phyloP scores from a whole-genome alignment of 2,888 invertebrate genomes.

The Pycnomerus fuliginosus region DNA sequence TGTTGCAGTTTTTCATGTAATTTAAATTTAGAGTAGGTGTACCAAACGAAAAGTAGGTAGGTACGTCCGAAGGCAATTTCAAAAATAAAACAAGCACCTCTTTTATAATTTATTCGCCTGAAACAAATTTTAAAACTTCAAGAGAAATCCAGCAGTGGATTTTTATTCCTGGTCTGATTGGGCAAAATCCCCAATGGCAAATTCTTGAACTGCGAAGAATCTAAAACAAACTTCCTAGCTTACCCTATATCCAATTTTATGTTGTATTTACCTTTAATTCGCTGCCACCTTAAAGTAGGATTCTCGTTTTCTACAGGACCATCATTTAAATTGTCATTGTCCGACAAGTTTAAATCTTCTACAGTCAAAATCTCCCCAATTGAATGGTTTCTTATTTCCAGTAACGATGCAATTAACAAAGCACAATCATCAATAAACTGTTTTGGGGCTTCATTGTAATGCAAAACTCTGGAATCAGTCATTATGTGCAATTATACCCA shows the following conservation, averaged over 20 bases:
- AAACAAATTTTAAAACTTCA: no score
- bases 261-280: conserved; percentile 27
- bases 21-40: no score
- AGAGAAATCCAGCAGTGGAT: conserved; percentile 9
- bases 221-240: conserved; percentile 27
- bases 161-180: conserved; percentile 25
- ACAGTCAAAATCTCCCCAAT: conserved; percentile 20
- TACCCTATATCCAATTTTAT: background rate
- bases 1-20: no score
- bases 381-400: background rate
- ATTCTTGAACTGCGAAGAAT: conserved; percentile 32
- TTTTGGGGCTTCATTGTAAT: conserved; percentile 15
- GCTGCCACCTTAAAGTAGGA: no score
- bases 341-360: conserved; percentile 20
- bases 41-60: no score
- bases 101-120: no score
- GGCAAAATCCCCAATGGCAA: conserved; percentile 39
- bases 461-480: conserved; percentile 11
- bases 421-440: conserved; percentile 10
- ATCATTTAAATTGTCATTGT: conserved; percentile 1
- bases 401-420: conserved; percentile 1
- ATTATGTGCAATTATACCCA: no score
- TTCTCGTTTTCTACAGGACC: no score
- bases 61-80: no score
- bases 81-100: no score